Evolutionary conservation across 2,113 vertebrate species (phyloP), one percentile per base, ranked within the genome.

Genomic region (Perca schrenkii): DNA sequence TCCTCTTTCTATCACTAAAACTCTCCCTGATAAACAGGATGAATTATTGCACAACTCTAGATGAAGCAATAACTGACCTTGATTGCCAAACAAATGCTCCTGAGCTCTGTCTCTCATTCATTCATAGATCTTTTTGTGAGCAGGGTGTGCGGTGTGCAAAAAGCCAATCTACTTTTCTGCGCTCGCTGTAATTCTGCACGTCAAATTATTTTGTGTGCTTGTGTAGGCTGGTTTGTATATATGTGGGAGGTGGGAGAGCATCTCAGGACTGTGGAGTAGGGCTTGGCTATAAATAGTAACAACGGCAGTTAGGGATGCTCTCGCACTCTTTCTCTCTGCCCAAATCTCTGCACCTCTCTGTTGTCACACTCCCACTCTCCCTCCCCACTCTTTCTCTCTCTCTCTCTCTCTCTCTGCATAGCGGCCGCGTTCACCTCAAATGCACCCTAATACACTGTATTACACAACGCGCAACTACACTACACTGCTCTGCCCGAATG

Each of bases 241-340:
- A 86, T 77, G 90, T 91, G 86, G 91, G 92, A 86, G 80, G 84
- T 87, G 83, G 85, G 62, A 88, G 89, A 89, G 85, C 84, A 90
- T 91, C 84, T 93, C 81, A 89, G 91, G 86, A 93, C 89, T 88
- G 71, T 89, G 88, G 91, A 89, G 91, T 90, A 91, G 69, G 74
- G 77, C 88, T 89, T 2, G 78, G 87, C 83, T 94, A 94, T 90
- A 94, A 94, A 94, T 94, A 93, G 93, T 87, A 79, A 76, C 90
- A 77, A 82, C 82, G 77, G 79, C 90, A 90, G 90, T 90, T 85
- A 87, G 87, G 88, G 90, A 94, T 93, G 90, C 90, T 92, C 88
- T 86, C 82, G 75, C 86, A 69, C 88, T 78, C 77, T 85, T 83
- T 86, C 83, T 85, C 88, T 84, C 82, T 85, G 61, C 77, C 83